These are phyloP conservation scores for Marasmarcha lunaedactyla DNA, from an alignment of 2,888 invertebrate genomes.

Conservation along the genomic window DNA sequence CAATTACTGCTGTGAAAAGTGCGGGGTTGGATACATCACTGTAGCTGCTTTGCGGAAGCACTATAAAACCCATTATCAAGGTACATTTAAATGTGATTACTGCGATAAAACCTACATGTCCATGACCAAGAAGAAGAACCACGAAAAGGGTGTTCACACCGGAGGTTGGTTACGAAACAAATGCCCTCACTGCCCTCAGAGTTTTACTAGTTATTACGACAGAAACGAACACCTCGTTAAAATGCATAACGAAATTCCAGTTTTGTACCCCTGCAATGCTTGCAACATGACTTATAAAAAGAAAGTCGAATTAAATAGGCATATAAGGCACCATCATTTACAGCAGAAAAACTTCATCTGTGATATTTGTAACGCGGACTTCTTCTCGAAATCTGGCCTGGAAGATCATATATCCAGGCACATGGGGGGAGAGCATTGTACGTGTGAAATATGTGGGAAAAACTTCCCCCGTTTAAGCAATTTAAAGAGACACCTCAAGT, in stretches of 20 bases:
- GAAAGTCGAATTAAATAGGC: slow-evolving; percentile 53
- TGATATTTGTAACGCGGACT: slow-evolving; percentile 52
- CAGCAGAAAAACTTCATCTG: slow-evolving; percentile 51
- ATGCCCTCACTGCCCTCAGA: slow-evolving; percentile 55
- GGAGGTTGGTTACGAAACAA: slow-evolving; percentile 61
- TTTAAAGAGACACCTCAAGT: slow-evolving; percentile 43
- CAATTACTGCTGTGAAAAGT: slow-evolving; percentile 58
- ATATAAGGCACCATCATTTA: slow-evolving; percentile 55
- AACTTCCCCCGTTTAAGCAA: slow-evolving; percentile 38
- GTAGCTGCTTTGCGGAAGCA: slow-evolving; percentile 59
- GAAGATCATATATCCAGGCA: slow-evolving; percentile 47
- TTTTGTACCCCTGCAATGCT: slow-evolving; percentile 52
- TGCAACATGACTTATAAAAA: slow-evolving; percentile 57
- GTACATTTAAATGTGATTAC: slow-evolving; percentile 63
- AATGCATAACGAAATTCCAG: slow-evolving; percentile 41
- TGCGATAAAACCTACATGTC: slow-evolving; percentile 68
- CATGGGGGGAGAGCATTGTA: slow-evolving; percentile 34
- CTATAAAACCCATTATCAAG: slow-evolving; percentile 55
- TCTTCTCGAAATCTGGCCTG: slow-evolving; percentile 53
- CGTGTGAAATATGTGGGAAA: slow-evolving; percentile 50
- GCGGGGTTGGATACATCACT: slow-evolving; percentile 53
- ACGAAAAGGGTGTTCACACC: slow-evolving; percentile 55
- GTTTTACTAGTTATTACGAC: slow-evolving; percentile 59
- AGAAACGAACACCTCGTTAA: slow-evolving; percentile 50
- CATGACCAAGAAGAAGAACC: slow-evolving; percentile 50